Conservation (phyloP, 1,140 invertebrate genomes). For the Drosophila pruinosa region DNA sequence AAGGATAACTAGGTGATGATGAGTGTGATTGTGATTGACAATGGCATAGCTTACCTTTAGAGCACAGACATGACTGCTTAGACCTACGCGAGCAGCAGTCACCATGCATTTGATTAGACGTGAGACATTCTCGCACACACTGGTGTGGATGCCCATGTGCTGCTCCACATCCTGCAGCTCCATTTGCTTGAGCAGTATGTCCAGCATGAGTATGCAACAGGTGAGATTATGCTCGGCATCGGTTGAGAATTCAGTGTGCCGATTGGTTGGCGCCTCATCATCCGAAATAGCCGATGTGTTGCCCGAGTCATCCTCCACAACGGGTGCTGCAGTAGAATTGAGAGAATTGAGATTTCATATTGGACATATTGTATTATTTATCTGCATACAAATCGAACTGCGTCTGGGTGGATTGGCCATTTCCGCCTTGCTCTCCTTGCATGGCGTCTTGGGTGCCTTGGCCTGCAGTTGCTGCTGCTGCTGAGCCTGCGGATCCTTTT, state of each 20-base stretch:
- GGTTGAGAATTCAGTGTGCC: conserved; percentile 86
- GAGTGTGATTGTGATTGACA: too few relatives aligned
- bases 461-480: conserved; percentile 35
- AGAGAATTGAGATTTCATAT: background rate
- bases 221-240: conserved; percentile 91
- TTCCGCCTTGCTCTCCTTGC: conserved; percentile 75
- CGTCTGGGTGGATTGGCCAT: conserved; percentile 79
- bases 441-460: conserved; percentile 81
- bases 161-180: conserved; percentile 95
- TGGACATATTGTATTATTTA: background rate
- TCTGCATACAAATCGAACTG: conserved; percentile 85
- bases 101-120: conserved; percentile 93
- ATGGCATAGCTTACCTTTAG: conserved; percentile 72
- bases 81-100: conserved; percentile 87
- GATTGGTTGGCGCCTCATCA: conserved; percentile 86
- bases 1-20: background rate
- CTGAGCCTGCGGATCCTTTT: conserved; percentile 54
- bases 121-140: conserved; percentile 90
- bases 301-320: conserved; percentile 87
- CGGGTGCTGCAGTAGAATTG: conserved; percentile 84
- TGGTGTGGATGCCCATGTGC: conserved; percentile 91
- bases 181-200: conserved; percentile 97
- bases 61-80: conserved; percentile 88
- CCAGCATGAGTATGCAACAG: conserved; percentile 98
- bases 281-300: conserved; percentile 89